Conservation (phyloP, 2,888 invertebrate species). For the Cyaniris semiargus region DNA sequence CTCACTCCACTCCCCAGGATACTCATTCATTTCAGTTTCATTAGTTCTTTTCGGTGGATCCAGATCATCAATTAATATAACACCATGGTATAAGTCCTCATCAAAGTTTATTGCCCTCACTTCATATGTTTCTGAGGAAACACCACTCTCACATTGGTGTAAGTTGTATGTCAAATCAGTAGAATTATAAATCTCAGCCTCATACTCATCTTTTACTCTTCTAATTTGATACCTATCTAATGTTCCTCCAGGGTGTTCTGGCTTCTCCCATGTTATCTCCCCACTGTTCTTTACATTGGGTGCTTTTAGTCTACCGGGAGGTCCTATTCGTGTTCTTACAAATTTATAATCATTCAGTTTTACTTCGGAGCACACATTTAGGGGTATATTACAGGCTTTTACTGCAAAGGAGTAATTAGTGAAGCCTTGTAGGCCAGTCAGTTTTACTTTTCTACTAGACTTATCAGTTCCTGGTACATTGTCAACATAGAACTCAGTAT, state of each 20-base stretch:
- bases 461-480: constrained; percentile 55
- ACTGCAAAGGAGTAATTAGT: constrained; percentile 85
- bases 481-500: constrained; percentile 49
- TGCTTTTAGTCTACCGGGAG: constrained; percentile 68
- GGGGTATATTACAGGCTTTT: constrained; percentile 83
- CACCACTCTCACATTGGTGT: constrained; percentile 60
- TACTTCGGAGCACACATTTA: constrained; percentile 82
- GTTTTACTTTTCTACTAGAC: constrained; percentile 51
- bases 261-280: constrained; percentile 74
- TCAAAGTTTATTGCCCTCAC: constrained; percentile 70
- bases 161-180: constrained; percentile 52
- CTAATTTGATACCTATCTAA: constrained; percentile 81
- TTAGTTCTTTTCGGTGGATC: constrained; percentile 47
- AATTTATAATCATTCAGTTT: constrained; percentile 69
- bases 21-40: constrained; percentile 45
- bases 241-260: constrained; percentile 74
- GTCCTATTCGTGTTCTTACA: constrained; percentile 82
- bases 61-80: constrained; percentile 52
- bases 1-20: constrained; percentile 68
- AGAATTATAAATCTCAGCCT: constrained; percentile 54
- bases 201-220: constrained; percentile 57
- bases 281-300: constrained; percentile 57
- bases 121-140: constrained; percentile 60
- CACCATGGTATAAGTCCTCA: constrained; percentile 59
- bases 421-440: constrained; percentile 78